Conservation (phyloP, 2,888 invertebrate genomes). For the Petrolisthes manimaculis region DNA sequence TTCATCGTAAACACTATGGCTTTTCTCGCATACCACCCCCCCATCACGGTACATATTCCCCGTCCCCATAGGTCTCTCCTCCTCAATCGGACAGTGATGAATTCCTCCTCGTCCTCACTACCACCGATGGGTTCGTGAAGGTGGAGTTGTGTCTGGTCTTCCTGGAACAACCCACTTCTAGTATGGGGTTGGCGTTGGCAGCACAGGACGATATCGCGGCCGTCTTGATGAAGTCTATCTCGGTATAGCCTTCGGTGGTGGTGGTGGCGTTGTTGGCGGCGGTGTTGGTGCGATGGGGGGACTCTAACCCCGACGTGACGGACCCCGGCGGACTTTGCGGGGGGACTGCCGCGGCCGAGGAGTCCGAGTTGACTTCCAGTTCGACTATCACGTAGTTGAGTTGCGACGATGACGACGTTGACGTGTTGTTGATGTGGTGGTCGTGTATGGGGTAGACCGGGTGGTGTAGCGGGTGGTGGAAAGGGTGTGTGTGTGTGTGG, state of each 20-base stretch:
- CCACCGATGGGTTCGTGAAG: constrained; percentile 69
- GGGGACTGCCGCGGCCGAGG: constrained; percentile 66
- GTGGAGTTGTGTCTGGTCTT: constrained; percentile 87
- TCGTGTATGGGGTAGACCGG: too few species aligned
- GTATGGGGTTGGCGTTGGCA: constrained; percentile 75
- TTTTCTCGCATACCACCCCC: too few species aligned
- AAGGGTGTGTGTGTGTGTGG: too few species aligned
- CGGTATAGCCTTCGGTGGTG: constrained; percentile 78
- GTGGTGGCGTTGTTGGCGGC: constrained; percentile 88
- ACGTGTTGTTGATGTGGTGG: too few species aligned
- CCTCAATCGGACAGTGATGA: constrained; percentile 63
- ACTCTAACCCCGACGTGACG: constrained; percentile 56
- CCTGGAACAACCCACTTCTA: constrained; percentile 78
- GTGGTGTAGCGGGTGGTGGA: too few species aligned
- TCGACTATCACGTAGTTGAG: constrained; percentile 86
- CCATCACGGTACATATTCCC: too few species aligned
- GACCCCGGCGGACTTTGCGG: constrained; percentile 66
- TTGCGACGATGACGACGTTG: constrained; percentile 68
- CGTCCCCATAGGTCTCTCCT: too few species aligned
- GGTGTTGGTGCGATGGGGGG: constrained; percentile 45
- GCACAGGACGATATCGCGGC: constrained; percentile 81
- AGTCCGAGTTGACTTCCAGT: constrained; percentile 73
- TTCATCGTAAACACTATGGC: too few species aligned
- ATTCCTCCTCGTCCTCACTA: constrained; percentile 55
- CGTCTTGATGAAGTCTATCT: constrained; percentile 94